phyloP scores from a whole-genome alignment of 2,113 vertebrate genomes.

The Platysternon megacephalum region DNA sequence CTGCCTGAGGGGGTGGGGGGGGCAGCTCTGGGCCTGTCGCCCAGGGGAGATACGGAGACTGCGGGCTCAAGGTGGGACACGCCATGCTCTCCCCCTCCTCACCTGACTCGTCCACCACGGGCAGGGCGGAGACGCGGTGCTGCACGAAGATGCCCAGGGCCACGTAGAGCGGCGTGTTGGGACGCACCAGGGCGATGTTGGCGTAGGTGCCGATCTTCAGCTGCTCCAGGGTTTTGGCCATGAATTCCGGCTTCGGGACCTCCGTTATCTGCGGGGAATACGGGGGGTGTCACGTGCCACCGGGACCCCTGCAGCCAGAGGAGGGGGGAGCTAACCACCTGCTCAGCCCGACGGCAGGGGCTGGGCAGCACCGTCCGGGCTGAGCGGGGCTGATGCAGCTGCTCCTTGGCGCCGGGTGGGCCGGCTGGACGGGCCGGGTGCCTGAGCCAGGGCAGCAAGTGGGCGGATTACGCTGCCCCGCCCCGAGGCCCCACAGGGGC shows the following conservation, averaged over 20 bases:
- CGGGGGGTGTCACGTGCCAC: not conserved
- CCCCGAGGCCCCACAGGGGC: not conserved
- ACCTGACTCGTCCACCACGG: slow-evolving; percentile 95
- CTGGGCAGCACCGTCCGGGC: not conserved
- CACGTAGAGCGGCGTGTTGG: slow-evolving; percentile 93
- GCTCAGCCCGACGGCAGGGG: accelerated
- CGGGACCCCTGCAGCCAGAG: not conserved
- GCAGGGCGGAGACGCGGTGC: slow-evolving; percentile 93
- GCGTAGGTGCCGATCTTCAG: slow-evolving; percentile 92
- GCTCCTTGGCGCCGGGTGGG: not conserved
- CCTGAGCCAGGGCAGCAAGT: not conserved
- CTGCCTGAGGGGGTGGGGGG: no score
- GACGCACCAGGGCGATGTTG: slow-evolving; percentile 91
- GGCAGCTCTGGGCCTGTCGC: no score
- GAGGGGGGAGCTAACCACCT: accelerated
- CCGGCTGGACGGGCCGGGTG: no score
- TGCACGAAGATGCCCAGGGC: slow-evolving; percentile 97
- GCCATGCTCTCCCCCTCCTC: not conserved
- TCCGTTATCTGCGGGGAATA: slow-evolving; percentile 88
- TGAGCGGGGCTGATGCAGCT: not conserved
- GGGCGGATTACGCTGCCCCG: not conserved
- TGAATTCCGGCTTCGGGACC: slow-evolving; percentile 93
- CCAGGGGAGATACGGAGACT: no score
- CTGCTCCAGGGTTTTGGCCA: slow-evolving; percentile 87
- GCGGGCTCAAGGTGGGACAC: not conserved